Conservation (phyloP, 1,140 invertebrate genomes). For the Phenacoccus solenopsis region DNA sequence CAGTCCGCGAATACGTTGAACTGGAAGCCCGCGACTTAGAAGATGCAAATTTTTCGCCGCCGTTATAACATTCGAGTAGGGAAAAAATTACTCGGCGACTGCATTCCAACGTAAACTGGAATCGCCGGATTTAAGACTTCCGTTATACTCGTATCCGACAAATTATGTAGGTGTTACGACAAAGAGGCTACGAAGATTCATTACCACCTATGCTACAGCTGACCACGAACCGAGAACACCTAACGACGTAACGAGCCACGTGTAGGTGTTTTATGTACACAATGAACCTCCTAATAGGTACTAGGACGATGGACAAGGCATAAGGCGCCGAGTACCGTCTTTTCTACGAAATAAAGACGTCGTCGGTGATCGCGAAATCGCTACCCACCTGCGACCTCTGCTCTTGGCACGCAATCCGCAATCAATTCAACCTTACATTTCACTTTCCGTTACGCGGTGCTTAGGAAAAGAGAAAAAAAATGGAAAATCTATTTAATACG, state of each 20-base stretch:
- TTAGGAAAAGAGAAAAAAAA: neutral
- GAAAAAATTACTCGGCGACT: neutral
- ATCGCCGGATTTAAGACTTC: constrained; percentile 12
- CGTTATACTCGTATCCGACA: constrained; percentile 9
- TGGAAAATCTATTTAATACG: neutral
- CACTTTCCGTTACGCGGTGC: neutral
- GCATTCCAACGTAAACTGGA: constrained; percentile 11
- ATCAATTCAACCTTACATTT: neutral
- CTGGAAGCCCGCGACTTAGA: neutral
- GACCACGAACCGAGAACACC: no score
- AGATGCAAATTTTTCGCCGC: neutral
- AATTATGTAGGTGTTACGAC: constrained; percentile 16
- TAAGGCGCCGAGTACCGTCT: neutral
- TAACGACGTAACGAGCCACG: neutral
- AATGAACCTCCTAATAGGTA: neutral
- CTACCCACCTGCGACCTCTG: neutral
- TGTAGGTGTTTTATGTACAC: neutral
- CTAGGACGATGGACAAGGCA: neutral
- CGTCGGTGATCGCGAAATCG: neutral
- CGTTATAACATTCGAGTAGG: neutral
- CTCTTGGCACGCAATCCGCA: neutral
- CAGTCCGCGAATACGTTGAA: neutral
- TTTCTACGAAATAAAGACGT: neutral
- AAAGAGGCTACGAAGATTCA: constrained; percentile 6
- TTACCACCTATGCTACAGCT: neutral